phyloP scores from a whole-genome alignment of 1,140 invertebrate species.

The Nixonia krombeini region DNA sequence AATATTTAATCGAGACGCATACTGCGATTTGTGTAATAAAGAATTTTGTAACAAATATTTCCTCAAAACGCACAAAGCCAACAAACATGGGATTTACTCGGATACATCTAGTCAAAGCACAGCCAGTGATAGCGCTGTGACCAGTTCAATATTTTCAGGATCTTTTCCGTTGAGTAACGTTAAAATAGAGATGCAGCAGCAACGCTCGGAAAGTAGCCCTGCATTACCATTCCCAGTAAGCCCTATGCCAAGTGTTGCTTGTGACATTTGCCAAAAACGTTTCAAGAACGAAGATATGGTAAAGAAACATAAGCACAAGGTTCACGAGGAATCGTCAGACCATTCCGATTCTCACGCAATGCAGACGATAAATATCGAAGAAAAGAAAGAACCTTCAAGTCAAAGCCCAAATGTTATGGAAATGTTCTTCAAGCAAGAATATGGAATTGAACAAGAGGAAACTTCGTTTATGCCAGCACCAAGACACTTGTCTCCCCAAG shows the following conservation, averaged over 20 bases:
- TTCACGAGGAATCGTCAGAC: slow-evolving; percentile 59
- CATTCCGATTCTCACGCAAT: slow-evolving; percentile 29
- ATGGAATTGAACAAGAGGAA: slow-evolving; percentile 74
- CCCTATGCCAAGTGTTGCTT: slow-evolving; percentile 58
- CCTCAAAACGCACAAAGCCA: slow-evolving; percentile 96
- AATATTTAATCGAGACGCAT: slow-evolving; percentile 96
- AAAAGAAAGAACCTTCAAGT: slow-evolving; percentile 34
- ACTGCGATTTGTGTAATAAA: slow-evolving; percentile 97
- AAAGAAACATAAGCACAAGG: slow-evolving; percentile 70
- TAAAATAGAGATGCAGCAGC: slow-evolving; percentile 47
- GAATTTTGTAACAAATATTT: slow-evolving; percentile 99
- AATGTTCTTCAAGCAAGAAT: slow-evolving; percentile 64
- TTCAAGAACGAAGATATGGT: slow-evolving; percentile 73
- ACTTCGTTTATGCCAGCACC: slow-evolving; percentile 72
- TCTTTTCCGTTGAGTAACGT: slow-evolving; percentile 36
- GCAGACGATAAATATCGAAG: slow-evolving; percentile 14
- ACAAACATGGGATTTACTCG: slow-evolving; percentile 92
- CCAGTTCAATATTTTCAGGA: slow-evolving; percentile 19
- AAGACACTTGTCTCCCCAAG: slow-evolving; percentile 74
- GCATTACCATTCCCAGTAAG: slow-evolving; percentile 37
- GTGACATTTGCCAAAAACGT: slow-evolving; percentile 72
- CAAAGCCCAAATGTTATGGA: slow-evolving; percentile 63
- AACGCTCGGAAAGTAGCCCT: slow-evolving; percentile 9
- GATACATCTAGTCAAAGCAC: slow-evolving; percentile 71
- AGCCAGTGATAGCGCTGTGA: slow-evolving; percentile 43